A percentile compares a stretch with the other conserved stretches of the same genome.
Conservation (phyloP, 1,140 invertebrate genomes). For the Lepidurus packardi region DNA sequence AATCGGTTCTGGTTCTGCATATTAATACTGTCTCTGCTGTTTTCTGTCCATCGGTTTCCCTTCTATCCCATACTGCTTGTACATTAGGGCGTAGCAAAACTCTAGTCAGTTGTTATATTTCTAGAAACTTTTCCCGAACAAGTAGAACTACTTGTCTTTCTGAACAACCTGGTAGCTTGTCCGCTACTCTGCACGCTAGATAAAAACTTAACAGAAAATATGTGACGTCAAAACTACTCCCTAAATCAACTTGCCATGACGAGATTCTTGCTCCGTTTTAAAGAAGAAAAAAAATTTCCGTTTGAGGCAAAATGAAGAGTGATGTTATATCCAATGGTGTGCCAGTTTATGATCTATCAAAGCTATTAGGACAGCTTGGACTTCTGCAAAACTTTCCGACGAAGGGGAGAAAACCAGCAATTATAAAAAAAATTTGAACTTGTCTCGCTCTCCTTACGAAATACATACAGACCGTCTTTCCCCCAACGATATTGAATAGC, state of each 20-base stretch:
- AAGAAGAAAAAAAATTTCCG: too few species aligned
- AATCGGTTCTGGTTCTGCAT: not conserved
- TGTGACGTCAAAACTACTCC: not conserved
- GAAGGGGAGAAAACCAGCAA: too few species aligned
- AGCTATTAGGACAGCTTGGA: not conserved
- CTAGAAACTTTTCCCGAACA: not conserved
- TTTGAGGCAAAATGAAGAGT: too few species aligned
- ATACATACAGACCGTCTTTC: too few species aligned
- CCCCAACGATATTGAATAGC: too few species aligned
- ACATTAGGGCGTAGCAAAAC: not conserved
- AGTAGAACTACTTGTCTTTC: not conserved
- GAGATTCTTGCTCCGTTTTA: too few species aligned
- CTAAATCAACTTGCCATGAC: too few species aligned
- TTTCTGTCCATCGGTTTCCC: not conserved
- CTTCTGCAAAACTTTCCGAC: not conserved
- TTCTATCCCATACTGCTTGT: slow-evolving; percentile 1
- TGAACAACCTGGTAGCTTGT: not conserved
- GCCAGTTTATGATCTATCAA: too few species aligned
- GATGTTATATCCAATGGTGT: too few species aligned
- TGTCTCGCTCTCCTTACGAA: too few species aligned
- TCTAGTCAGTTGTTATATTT: slow-evolving; percentile 5
- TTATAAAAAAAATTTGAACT: too few species aligned
- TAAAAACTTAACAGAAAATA: not conserved
- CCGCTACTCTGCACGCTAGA: not conserved
- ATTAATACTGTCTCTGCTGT: not conserved